phyloP scores from a whole-genome alignment of 2,113 vertebrate genomes.

The Centropus bengalensis region DNA sequence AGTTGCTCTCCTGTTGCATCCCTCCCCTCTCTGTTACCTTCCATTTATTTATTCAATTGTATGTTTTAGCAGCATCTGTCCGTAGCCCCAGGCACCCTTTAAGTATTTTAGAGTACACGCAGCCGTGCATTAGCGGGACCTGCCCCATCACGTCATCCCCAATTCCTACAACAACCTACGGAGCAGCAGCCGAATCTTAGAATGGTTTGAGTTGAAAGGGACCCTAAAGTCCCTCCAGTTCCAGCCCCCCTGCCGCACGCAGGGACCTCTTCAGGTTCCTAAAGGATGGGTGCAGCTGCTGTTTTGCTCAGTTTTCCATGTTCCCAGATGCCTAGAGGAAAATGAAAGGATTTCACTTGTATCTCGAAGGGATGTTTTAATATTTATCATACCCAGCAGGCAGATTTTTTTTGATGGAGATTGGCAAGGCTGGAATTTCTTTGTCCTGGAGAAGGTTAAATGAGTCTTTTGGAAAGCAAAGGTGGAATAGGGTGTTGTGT shows the following conservation, averaged over 20 bases:
- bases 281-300: neutral
- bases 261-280: too few relatives aligned
- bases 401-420: neutral
- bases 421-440: neutral
- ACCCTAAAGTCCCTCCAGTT: too few relatives aligned
- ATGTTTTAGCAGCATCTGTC: constrained; percentile 56
- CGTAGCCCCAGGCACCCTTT: constrained; percentile 40
- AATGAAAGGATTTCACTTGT: neutral
- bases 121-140: neutral
- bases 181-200: neutral
- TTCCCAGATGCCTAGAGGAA: neutral
- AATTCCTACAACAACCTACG: neutral
- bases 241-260: too few relatives aligned
- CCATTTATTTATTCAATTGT: constrained; percentile 47
- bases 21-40: neutral
- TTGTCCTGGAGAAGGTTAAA: neutral
- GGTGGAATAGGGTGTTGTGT: neutral
- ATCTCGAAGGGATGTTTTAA: neutral
- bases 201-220: too few relatives aligned
- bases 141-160: neutral
- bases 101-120: constrained; percentile 44
- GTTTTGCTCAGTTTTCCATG: fast-evolving
- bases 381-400: fast-evolving
- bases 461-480: neutral
- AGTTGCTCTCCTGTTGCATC: neutral